These are phyloP conservation scores for Alsophila aescularia DNA, from an alignment of 2,888 invertebrate genomes.

Conservation along the genomic window DNA sequence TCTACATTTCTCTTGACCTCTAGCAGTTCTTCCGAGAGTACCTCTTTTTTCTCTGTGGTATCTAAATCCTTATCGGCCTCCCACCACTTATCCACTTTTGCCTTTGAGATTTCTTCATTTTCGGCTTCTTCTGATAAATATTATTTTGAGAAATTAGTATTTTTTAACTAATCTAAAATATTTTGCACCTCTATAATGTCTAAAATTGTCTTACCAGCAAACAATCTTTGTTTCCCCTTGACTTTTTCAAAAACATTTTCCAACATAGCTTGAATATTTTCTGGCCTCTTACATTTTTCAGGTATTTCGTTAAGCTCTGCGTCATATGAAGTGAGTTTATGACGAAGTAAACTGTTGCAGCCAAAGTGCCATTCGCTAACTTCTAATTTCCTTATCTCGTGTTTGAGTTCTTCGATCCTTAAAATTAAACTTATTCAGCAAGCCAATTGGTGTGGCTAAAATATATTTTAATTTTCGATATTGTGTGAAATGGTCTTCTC, in stretches of 20 bases:
- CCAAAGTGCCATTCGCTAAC: slow-evolving; percentile 54
- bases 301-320: slow-evolving; percentile 51
- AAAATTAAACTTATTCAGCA: slow-evolving; percentile 19
- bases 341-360: slow-evolving; percentile 49
- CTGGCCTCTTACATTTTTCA: slow-evolving; percentile 41
- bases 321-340: slow-evolving; percentile 54
- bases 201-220: slow-evolving; percentile 15
- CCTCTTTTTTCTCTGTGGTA: slow-evolving; percentile 35
- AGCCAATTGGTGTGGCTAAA: too few relatives aligned
- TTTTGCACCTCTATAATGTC: not conserved
- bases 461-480: too few relatives aligned
- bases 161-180: not conserved
- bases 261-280: slow-evolving; percentile 44
- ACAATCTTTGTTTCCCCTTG: slow-evolving; percentile 39
- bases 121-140: slow-evolving; percentile 16
- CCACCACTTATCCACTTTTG: slow-evolving; percentile 46
- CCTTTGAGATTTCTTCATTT: not conserved
- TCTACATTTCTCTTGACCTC: slow-evolving; percentile 44
- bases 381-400: slow-evolving; percentile 57
- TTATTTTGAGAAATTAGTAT: not conserved
- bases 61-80: slow-evolving; percentile 34
- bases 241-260: slow-evolving; percentile 44
- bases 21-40: slow-evolving; percentile 52
- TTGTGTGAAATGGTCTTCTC: too few relatives aligned
- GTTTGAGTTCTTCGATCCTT: slow-evolving; percentile 67